Evolutionary conservation across 2,888 invertebrate species (phyloP).

Genomic region (Cerastoderma edule): DNA sequence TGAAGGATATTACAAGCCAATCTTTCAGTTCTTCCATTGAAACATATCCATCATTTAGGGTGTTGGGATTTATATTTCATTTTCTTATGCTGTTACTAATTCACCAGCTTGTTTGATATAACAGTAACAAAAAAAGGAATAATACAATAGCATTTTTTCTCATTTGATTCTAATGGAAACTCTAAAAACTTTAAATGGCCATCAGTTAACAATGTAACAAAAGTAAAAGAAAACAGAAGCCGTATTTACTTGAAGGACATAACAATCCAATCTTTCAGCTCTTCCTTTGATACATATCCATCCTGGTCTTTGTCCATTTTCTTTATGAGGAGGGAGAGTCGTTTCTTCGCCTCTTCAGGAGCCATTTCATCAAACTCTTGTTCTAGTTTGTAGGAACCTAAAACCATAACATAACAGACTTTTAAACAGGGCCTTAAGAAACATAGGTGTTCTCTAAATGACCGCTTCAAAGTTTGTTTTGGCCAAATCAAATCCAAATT

Average conservation of each 20-base stretch:
- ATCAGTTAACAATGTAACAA: no score
- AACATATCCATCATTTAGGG: constrained; percentile 91
- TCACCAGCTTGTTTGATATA: no score
- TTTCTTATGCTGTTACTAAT: no score
- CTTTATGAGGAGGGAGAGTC: constrained; percentile 89
- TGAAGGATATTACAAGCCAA: constrained; percentile 90
- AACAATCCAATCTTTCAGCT: constrained; percentile 96
- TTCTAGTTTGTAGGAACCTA: constrained; percentile 86
- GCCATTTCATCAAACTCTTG: constrained; percentile 95
- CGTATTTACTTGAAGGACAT: constrained; percentile 88
- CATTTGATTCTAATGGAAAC: no score
- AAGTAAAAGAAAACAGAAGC: no score
- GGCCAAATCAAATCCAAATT: no score
- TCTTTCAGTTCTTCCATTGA: constrained; percentile 92
- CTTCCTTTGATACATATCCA: constrained; percentile 90
- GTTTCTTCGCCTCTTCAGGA: constrained; percentile 92
- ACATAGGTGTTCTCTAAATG: no score
- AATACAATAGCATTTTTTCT: no score
- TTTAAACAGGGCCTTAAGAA: neutral
- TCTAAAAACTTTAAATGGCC: no score
- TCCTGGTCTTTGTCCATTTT: constrained; percentile 96
- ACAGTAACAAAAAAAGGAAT: no score
- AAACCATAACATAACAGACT: constrained; percentile 23
- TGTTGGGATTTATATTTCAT: no score
- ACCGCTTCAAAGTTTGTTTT: no score